Conservation (phyloP, 2,888 invertebrate genomes). For the Mesorhabditis belari region DNA sequence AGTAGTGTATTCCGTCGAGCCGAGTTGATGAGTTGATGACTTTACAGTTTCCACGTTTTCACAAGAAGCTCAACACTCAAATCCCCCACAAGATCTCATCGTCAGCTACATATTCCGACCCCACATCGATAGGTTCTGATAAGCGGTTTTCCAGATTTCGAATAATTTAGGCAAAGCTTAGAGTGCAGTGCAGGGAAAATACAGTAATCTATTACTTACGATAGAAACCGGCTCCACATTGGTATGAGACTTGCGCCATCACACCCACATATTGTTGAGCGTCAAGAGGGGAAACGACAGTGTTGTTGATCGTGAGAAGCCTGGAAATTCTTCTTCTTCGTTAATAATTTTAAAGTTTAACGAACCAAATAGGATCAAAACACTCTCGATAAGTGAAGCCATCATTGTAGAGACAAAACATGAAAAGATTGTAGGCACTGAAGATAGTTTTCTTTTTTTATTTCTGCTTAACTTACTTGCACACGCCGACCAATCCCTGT, state of each 20-base stretch:
- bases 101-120: too few relatives aligned
- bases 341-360: not conserved
- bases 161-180: too few relatives aligned
- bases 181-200: too few relatives aligned
- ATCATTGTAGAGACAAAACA: not conserved
- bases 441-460: not conserved
- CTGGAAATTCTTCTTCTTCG: not conserved
- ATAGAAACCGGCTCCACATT: not conserved
- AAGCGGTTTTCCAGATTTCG: too few relatives aligned
- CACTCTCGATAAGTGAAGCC: not conserved
- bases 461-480: not conserved
- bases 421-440: not conserved
- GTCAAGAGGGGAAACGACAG: not conserved
- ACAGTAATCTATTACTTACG: not conserved
- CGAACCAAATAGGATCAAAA: not conserved
- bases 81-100: too few relatives aligned
- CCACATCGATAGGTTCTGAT: too few relatives aligned
- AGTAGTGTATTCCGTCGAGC: too few relatives aligned
- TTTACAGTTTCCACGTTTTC: too few relatives aligned
- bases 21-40: too few relatives aligned
- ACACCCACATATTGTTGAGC: not conserved
- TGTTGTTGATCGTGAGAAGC: not conserved
- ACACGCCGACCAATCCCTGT: not conserved
- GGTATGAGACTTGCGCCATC: not conserved
- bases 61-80: too few relatives aligned